A percentile compares a stretch with the other conserved stretches of the same genome.
Conservation (phyloP, 1,140 invertebrate genomes). For the Drosophila ananassae region DNA sequence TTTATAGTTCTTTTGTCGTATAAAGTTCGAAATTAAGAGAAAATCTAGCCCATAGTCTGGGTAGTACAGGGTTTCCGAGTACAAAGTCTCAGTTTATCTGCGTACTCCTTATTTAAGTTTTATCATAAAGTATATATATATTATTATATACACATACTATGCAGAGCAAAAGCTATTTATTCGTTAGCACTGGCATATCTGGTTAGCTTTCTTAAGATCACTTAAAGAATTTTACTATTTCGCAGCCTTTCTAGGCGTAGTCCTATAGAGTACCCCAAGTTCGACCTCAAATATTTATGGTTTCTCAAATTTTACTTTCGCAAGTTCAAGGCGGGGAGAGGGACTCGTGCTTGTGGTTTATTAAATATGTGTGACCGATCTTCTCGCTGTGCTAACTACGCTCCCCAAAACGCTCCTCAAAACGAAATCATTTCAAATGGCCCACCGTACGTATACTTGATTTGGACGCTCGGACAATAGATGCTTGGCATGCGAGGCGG, state of each 20-base stretch:
- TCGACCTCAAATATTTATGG: background rate
- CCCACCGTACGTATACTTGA: conserved; percentile 26
- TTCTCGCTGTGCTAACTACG: conserved; percentile 29
- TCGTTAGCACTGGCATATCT: conserved; percentile 1
- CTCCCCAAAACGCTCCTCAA: conserved; percentile 1
- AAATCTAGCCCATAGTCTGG: background rate
- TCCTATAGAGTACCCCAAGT: conserved; percentile 17
- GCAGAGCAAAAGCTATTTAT: background rate
- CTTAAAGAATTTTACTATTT: background rate
- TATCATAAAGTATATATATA: conserved; percentile 15
- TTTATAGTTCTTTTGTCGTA: background rate
- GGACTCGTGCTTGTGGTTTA: background rate
- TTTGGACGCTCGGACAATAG: conserved; percentile 3
- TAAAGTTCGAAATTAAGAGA: background rate
- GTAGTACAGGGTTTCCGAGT: background rate
- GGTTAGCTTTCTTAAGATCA: too few relatives aligned
- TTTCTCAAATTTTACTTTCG: conserved; percentile 24
- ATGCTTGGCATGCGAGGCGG: conserved; percentile 8
- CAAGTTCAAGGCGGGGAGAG: conserved; percentile 8
- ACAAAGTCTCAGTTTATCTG: conserved; percentile 5
- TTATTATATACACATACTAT: conserved; percentile 1
- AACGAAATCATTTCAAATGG: conserved; percentile 24
- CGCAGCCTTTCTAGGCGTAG: background rate
- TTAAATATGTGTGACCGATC: conserved; percentile 29
- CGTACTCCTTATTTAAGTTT: background rate